Base-by-base conservation (phyloP, 1,140 invertebrate genomes). In the Drosophila bipectinata region DNA sequence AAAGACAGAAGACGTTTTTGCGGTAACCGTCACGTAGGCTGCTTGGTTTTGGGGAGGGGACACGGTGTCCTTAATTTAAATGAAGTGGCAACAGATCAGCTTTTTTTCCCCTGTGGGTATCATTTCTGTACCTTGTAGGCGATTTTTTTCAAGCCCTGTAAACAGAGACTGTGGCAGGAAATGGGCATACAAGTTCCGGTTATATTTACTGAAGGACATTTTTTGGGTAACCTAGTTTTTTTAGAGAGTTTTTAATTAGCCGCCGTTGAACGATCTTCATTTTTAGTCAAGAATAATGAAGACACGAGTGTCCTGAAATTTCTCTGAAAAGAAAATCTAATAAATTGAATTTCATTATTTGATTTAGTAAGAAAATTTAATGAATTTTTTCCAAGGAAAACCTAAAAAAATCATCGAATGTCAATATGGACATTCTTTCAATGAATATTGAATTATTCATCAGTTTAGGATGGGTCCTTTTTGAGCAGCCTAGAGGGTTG, bases 41-140 rank as follows among this genome's bases (percentile, higher is more conserved):
- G 48, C 8, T 9, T 7, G 45, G 24, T 54, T 49, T 41, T 24
- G 44, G 8, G 56, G 28, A 44, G 14, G n/a, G 15, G 8, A 44
- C n/a, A 15, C 3, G 41, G n/a, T 44, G 72, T 61, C 77, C 81
- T 75, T 85, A 85, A 87, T 87, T 85, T 85, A 73, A 85, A 85
- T 85, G 82, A 85, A 85, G 81, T 85, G 81, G 77, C 82, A 85
- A 85, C 77, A 34, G 21, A 26, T 59, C 18, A 30, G 37, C 32
- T 64, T 15, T 10, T 5, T 48, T 37, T 9, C 47, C 14, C 56
- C 54, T 63, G 61, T 74, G 79, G 84, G 76, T 77, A 81, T 77
- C 67, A 62, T 85, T 44, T 9, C 3, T 44, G 14, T 18, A 44
- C 41, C 41, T 14, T 12, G 9, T 37, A 37, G 34, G 34, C 34